A percentile compares a stretch with the other conserved stretches of the same genome.
phyloP scores from a whole-genome alignment of 30 jellyfish, hydroid and myxozoan species.

The Aurelia aurita complex sp. Pacific region DNA sequence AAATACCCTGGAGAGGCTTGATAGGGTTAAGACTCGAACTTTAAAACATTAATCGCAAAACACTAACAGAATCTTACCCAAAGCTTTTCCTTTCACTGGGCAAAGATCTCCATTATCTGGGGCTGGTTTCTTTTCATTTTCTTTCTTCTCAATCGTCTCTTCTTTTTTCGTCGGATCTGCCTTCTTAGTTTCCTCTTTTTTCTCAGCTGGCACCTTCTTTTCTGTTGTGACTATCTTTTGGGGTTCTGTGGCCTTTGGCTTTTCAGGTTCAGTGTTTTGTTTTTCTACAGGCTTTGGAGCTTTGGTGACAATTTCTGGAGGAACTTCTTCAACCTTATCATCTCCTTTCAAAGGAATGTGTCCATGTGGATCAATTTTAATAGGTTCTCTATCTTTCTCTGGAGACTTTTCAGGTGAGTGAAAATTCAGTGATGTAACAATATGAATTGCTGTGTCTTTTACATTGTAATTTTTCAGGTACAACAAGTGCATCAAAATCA shows the following conservation, averaged over 20 bases:
- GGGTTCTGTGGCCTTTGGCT: not conserved
- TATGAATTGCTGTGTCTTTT: slow-evolving; percentile 57
- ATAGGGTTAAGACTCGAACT: too few species aligned
- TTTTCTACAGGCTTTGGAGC: slow-evolving; percentile 13
- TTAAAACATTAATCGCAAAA: too few species aligned
- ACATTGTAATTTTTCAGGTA: slow-evolving; percentile 39
- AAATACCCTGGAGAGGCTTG: too few species aligned
- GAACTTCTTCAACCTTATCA: slow-evolving; percentile 23
- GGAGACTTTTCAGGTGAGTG: not conserved
- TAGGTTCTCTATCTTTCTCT: not conserved
- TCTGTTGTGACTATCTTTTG: not conserved
- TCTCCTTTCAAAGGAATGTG: not conserved
- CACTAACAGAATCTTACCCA: too few species aligned
- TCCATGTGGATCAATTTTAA: slow-evolving; percentile 52
- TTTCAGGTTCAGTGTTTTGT: not conserved
- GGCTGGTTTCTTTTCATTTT: not conserved
- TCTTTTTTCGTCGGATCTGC: not conserved
- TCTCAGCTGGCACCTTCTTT: not conserved
- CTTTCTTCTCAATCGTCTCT: not conserved
- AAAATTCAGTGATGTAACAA: slow-evolving; percentile 40
- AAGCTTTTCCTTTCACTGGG: too few species aligned
- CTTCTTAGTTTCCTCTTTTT: not conserved
- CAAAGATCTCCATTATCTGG: not conserved
- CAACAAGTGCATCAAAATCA: slow-evolving; percentile 24
- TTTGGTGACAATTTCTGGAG: slow-evolving; percentile 14